A percentile compares a stretch with the other conserved stretches of the same genome.
phyloP scores from a whole-genome alignment of 2,797 vertebrate genomes.

The Todus mexicanus region DNA sequence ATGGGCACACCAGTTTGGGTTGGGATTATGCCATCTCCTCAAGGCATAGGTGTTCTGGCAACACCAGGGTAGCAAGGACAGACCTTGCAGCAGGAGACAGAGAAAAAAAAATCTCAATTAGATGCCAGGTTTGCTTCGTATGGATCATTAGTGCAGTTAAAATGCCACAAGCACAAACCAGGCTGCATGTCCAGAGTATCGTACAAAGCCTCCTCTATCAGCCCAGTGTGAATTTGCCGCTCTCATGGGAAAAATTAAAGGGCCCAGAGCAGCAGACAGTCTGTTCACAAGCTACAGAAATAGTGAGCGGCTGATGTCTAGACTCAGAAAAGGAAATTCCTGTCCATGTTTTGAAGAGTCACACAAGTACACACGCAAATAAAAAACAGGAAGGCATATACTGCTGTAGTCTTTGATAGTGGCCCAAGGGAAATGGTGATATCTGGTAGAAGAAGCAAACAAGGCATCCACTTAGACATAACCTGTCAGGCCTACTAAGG shows the following conservation, averaged over 20 bases:
- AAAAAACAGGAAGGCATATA: constrained; percentile 41
- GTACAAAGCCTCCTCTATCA: constrained; percentile 1
- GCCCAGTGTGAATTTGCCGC: background rate
- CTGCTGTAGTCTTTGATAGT: background rate
- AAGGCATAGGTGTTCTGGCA: background rate
- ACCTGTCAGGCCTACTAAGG: background rate
- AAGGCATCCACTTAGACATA: background rate
- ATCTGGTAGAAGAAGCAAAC: constrained; percentile 7
- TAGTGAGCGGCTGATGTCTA: constrained; percentile 36
- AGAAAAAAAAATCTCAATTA: background rate
- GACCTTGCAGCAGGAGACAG: background rate
- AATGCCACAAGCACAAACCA: background rate
- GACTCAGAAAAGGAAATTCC: constrained; percentile 59
- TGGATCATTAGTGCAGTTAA: background rate
- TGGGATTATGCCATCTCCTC: background rate
- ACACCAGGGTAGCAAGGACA: background rate
- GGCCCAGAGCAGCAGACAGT: constrained; percentile 8
- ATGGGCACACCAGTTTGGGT: background rate
- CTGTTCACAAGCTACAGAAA: constrained; percentile 40
- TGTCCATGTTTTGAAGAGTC: constrained; percentile 11
- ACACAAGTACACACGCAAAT: constrained; percentile 33
- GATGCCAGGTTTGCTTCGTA: background rate
- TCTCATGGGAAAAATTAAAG: constrained; percentile 40
- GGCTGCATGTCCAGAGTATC: background rate
- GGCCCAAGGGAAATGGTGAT: background rate